phyloP scores from a whole-genome alignment of 2,888 invertebrate species.

The Philaethria dido region DNA sequence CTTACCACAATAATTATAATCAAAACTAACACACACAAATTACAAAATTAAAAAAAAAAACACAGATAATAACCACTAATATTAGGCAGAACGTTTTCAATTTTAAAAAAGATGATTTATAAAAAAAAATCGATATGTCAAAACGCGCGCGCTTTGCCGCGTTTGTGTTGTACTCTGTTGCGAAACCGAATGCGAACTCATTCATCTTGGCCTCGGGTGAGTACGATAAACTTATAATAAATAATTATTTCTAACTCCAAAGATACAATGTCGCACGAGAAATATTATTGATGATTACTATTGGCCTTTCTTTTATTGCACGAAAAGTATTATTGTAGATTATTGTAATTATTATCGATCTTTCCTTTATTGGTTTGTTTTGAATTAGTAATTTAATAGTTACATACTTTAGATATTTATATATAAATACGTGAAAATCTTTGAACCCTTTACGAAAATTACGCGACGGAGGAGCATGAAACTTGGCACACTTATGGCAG shows the following conservation, averaged over 20 bases:
- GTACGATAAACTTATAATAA: slow-evolving; percentile 27
- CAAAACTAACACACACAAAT: not conserved
- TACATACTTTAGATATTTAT: no score
- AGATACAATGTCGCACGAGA: slow-evolving; percentile 10
- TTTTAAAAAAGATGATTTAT: slow-evolving; percentile 14
- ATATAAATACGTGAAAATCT: no score
- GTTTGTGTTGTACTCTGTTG: slow-evolving; percentile 27
- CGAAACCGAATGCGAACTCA: slow-evolving; percentile 36
- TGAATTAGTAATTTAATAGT: no score
- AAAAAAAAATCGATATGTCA: slow-evolving; percentile 31
- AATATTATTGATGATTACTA: not conserved
- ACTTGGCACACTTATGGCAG: no score
- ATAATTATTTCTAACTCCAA: slow-evolving; percentile 21
- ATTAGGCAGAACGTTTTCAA: slow-evolving; percentile 1
- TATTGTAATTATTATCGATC: not conserved
- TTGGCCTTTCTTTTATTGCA: no score
- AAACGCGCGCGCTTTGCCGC: slow-evolving; percentile 38
- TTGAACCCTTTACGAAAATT: no score
- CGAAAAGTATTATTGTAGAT: not conserved
- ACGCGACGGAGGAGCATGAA: no score
- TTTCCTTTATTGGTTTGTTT: not conserved
- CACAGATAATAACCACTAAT: not conserved
- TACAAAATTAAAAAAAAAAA: not conserved
- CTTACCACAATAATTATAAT: not conserved
- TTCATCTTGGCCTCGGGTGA: slow-evolving; percentile 36